A percentile compares a stretch with the other conserved stretches of the same genome.
phyloP scores from a whole-genome alignment of 2,797 vertebrate genomes.

The Rhabdomys pumilio region DNA sequence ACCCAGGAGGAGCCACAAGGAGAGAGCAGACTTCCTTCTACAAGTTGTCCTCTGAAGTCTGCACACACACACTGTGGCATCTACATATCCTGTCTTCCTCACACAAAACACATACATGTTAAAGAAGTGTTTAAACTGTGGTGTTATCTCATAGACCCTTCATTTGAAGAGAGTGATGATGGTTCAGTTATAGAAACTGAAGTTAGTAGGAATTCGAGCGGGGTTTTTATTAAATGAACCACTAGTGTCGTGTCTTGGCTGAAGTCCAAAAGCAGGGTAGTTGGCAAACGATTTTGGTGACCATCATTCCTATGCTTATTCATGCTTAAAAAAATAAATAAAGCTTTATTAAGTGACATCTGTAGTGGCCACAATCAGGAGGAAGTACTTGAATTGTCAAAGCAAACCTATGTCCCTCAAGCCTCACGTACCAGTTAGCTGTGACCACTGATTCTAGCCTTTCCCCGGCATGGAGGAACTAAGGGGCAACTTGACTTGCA shows the following conservation, averaged over 20 bases:
- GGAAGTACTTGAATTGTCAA: background rate
- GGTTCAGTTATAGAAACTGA: background rate
- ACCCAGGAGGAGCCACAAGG: background rate
- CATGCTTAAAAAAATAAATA: background rate
- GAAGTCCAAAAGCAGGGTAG: background rate
- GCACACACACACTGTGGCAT: background rate
- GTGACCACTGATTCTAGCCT: background rate
- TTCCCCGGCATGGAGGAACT: background rate
- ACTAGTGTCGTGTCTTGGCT: background rate
- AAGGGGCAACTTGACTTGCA: background rate
- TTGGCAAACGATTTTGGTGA: background rate
- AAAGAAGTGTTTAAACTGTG: background rate
- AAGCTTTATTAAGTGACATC: background rate
- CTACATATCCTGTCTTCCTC: background rate
- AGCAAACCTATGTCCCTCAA: background rate
- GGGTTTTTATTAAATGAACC: background rate
- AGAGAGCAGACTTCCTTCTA: background rate
- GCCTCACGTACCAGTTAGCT: background rate
- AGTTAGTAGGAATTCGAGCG: background rate
- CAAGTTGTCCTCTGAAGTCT: background rate
- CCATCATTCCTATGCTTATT: background rate
- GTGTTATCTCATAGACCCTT: background rate
- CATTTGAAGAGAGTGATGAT: background rate
- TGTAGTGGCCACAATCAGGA: background rate
- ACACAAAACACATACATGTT: background rate